These are phyloP conservation scores for Gerris buenoi DNA, from an alignment of 1,140 invertebrate genomes.

Conservation along the genomic window DNA sequence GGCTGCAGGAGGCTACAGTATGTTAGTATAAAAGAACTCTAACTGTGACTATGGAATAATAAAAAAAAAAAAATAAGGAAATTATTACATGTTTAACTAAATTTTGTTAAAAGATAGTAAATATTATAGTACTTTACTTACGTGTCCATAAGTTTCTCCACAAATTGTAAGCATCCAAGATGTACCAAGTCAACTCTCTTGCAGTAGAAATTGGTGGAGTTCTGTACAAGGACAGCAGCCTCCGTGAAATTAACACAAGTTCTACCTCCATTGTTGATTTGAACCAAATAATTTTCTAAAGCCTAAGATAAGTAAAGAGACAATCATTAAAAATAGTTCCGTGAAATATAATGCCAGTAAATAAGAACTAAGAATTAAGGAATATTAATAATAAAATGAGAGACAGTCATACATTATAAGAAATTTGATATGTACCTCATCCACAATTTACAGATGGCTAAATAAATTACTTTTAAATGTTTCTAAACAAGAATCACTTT, in stretches of 20 bases:
- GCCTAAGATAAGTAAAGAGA: slow-evolving; percentile 5
- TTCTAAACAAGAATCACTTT: background rate
- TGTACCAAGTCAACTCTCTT: slow-evolving; percentile 10
- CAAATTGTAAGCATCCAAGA: background rate
- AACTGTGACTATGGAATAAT: too few species aligned
- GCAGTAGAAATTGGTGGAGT: slow-evolving; percentile 11
- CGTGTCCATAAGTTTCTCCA: background rate
- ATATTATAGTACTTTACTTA: too few species aligned
- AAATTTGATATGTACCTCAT: background rate
- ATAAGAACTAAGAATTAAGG: background rate
- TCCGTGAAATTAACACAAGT: slow-evolving; percentile 8
- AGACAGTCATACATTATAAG: background rate
- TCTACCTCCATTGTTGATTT: slow-evolving; percentile 1
- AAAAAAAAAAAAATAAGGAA: too few species aligned
- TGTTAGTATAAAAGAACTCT: too few species aligned
- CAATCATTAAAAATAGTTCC: background rate
- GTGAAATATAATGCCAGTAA: background rate
- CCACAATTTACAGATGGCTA: background rate
- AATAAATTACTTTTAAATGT: background rate
- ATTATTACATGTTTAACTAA: too few species aligned
- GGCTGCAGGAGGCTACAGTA: too few species aligned
- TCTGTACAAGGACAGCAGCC: slow-evolving; percentile 12
- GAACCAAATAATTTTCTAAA: slow-evolving; percentile 6
- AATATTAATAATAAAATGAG: background rate
- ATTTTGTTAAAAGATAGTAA: too few species aligned